A percentile compares a stretch with the other conserved stretches of the same genome.
These are phyloP conservation scores for Corythoichthys haematopterus DNA, from an alignment of 2,113 vertebrate genomes.

Conservation along the genomic window DNA sequence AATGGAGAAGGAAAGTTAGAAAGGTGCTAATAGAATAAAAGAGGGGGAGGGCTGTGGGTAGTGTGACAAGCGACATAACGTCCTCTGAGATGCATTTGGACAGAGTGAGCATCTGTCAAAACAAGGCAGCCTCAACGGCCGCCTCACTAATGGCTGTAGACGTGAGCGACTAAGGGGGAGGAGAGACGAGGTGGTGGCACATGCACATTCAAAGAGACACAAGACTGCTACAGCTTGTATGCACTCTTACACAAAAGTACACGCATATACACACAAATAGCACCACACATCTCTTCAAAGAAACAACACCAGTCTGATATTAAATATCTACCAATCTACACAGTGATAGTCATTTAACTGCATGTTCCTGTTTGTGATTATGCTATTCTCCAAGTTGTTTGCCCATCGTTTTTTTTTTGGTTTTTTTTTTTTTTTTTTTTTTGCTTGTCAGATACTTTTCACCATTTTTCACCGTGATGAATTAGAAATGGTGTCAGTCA, in stretches of 20 bases:
- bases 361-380: constrained; percentile 14
- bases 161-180: constrained; percentile 56
- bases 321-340: constrained; percentile 51
- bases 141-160: constrained; percentile 71
- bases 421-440: constrained; percentile 42
- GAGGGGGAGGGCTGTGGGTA: constrained; percentile 15
- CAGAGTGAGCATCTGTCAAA: constrained; percentile 79
- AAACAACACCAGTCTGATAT: constrained; percentile 51
- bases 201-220: constrained; percentile 43
- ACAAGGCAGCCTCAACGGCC: constrained; percentile 71
- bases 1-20: constrained; percentile 24
- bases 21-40: constrained; percentile 37
- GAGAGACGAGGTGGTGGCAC: constrained; percentile 33
- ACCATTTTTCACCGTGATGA: constrained; percentile 65
- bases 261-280: constrained; percentile 19
- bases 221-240: constrained; percentile 20
- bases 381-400: constrained; percentile 21
- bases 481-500: constrained; percentile 60
- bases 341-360: constrained; percentile 52
- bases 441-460: constrained; percentile 51
- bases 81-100: constrained; percentile 77
- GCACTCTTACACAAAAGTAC: constrained; percentile 14
- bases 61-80: constrained; percentile 73
- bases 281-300: constrained; percentile 22
- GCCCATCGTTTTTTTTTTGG: constrained; percentile 13